Evolutionary conservation across 2,113 vertebrate species (phyloP), one percentile per base, ranked within the genome.

Genomic region (Chloebia gouldiae): DNA sequence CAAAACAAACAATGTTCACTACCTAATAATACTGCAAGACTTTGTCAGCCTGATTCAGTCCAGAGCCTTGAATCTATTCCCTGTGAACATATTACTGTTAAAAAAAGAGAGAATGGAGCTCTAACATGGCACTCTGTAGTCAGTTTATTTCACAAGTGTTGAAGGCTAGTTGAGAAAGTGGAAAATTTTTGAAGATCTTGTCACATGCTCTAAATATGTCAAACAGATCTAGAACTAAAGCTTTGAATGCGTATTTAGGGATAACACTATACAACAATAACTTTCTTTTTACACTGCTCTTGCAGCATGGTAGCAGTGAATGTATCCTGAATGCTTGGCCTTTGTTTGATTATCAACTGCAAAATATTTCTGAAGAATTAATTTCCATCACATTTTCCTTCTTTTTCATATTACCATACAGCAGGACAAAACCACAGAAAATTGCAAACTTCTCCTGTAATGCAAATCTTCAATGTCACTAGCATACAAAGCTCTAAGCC

Each of bases 61-160:
- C 86, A 86, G 82, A 88, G 76, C 60, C 82, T 93, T 80, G 82
- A 96, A 90, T 86, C 68, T 81, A 83, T 86, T 94, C 92, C 79
- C 91, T 90, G 92, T 81, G 94, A 96, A 96, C 44, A 90, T 71
- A 90, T 63, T 78, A 92, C 87, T 88, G 94, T 90, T 95, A 93
- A 95, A 96, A 96, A 95, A 93, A 90, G 61, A 95, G 63, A 83
- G 76, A 95, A 88, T 63, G 65, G 91, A 95, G 86, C 71, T 95
- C 85, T 86, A 95, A 94, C 94, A 92, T 66, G 90, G 94, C 95
- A 95, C 69, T 78, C 80, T 56, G 68, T 59, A 96, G 86, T 95
- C 93, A 96, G 86, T 97, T 96, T 95, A 77, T 96, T 94, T 96
- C 91, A 90, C 86, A 97, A 96, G 95, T 97, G 95, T 97, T 95